Conservation (phyloP, 2,888 invertebrate genomes). For the Trichopoda pennipes region DNA sequence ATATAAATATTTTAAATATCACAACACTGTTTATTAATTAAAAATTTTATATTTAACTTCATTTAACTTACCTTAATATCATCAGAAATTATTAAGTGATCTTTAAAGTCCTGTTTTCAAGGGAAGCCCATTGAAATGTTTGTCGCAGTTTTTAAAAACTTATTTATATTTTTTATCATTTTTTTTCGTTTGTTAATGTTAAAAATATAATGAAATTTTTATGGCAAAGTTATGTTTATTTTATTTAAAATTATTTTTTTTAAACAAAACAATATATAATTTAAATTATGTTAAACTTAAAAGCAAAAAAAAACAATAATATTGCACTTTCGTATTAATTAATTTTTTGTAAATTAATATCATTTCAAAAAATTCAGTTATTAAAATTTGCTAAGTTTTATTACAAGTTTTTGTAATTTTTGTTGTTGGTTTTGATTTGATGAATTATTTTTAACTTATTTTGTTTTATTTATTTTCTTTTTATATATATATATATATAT, state of each 20-base stretch:
- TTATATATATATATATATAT: no score
- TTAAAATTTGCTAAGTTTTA: slow-evolving; percentile 27
- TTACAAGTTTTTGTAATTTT: slow-evolving; percentile 41
- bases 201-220: background rate
- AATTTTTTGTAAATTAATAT: background rate
- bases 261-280: background rate
- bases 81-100: slow-evolving; percentile 3
- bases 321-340: slow-evolving; percentile 39
- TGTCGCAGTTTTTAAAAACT: slow-evolving; percentile 2
- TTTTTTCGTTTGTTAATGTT: background rate
- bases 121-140: slow-evolving; percentile 16
- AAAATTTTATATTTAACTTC: background rate
- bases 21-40: background rate
- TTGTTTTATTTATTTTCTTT: slow-evolving; percentile 64
- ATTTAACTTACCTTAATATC: slow-evolving; percentile 40
- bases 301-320: no score
- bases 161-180: slow-evolving; percentile 3
- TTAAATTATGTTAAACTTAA: background rate
- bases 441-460: slow-evolving; percentile 52
- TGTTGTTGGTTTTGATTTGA: slow-evolving; percentile 34
- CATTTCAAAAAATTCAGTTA: slow-evolving; percentile 1
- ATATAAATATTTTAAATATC: no score
- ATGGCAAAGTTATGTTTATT: background rate
- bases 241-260: background rate
- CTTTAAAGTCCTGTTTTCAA: slow-evolving; percentile 31